Conservation (phyloP, 2,888 invertebrate species). For the Hyppa rectilinea region DNA sequence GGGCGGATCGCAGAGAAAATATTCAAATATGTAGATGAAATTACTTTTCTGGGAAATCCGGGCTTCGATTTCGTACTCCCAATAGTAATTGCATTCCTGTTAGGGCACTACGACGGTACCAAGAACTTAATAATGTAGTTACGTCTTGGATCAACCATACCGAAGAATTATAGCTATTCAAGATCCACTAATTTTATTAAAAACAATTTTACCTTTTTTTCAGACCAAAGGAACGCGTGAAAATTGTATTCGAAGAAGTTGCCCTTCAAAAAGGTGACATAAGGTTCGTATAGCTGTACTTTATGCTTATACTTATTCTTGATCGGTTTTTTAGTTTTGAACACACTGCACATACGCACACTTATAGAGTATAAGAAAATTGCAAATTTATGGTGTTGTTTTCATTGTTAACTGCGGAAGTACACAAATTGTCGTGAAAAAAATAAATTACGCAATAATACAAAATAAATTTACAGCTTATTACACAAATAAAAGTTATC, state of each 20-base stretch:
- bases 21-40: not conserved
- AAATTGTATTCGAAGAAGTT: slow-evolving; percentile 95
- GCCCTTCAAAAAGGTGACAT: slow-evolving; percentile 94
- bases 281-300: slow-evolving; percentile 88
- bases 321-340: slow-evolving; percentile 25
- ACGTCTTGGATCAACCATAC: no score
- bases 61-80: not conserved
- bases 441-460: not conserved
- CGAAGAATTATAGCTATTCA: no score
- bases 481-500: slow-evolving; percentile 30
- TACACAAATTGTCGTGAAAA: not conserved
- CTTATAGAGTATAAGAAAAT: not conserved
- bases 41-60: not conserved
- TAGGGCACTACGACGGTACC: not conserved
- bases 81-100: not conserved
- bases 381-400: not conserved
- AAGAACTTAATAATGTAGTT: not conserved
- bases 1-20: not conserved
- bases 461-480: slow-evolving; percentile 4
- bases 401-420: slow-evolving; percentile 9
- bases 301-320: no score
- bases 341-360: no score
- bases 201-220: slow-evolving; percentile 74
- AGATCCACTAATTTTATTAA: no score
- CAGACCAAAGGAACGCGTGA: slow-evolving; percentile 94